These are phyloP conservation scores for Balearica regulorum DNA, from an alignment of 2,797 vertebrate genomes.

Conservation along the genomic window DNA sequence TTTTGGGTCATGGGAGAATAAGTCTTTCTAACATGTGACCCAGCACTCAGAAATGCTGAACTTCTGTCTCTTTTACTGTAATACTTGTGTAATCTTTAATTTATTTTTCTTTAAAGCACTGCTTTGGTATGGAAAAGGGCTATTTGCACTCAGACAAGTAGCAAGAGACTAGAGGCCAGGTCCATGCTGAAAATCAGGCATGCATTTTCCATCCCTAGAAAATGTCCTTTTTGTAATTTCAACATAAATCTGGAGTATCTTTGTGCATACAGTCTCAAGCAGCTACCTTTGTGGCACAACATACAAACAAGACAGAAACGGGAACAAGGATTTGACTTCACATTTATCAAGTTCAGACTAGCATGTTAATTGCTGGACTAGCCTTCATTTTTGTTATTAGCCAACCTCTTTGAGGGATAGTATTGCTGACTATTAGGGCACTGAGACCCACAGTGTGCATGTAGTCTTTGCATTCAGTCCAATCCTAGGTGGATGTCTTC, in stretches of 20 bases:
- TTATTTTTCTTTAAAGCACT: background rate
- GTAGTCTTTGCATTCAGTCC: background rate
- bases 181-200: background rate
- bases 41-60: background rate
- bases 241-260: background rate
- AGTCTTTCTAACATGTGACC: background rate
- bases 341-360: background rate
- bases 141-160: background rate
- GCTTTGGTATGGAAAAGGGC: background rate
- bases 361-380: background rate
- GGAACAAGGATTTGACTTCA: background rate
- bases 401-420: background rate
- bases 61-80: background rate
- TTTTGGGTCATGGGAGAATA: background rate
- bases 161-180: background rate
- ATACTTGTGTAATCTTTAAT: background rate
- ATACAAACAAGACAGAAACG: background rate
- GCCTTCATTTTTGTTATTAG: background rate
- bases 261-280: background rate
- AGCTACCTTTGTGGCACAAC: background rate
- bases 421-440: background rate
- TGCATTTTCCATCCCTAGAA: background rate
- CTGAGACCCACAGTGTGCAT: background rate
- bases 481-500: background rate
- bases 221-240: background rate